Evolutionary conservation across 2,113 vertebrate genomes (phyloP), one percentile per base, ranked within the genome.

Genomic region (Pelvicachromis taeniatus): DNA sequence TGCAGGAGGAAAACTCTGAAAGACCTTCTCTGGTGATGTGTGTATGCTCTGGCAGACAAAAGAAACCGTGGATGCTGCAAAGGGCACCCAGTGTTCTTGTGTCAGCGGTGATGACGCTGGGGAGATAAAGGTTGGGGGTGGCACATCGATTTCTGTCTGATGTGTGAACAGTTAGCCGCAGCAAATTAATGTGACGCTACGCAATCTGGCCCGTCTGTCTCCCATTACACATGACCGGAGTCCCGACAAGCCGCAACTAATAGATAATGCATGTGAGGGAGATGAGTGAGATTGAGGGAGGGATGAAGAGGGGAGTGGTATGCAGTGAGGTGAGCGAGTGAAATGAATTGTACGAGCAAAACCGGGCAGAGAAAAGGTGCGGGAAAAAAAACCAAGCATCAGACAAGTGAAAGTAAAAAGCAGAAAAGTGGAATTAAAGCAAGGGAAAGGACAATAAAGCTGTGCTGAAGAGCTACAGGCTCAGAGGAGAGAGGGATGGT

Each of bases 161-260:
- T 87, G 84, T 89, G 81, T 48, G 81, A 93, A 87, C 89, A 91
- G 90, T 93, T 93, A 94, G 87, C 91, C 90, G 55, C 83, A 6
- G 91, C 77, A 94, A 94, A 95, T 96, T 89, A 95, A 96, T 93
- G 93, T 81, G 91, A 89, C 52, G 75, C 89, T 58, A 61, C 53
- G 80, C 87, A 89, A 95, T 93, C 93, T 81, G 86, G 85, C 85
- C 85, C 14, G 53, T 88, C 87, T 90, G 93, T 94, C 94, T 95
- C 93, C 91, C 83, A 89, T 95, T 95, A 95, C 94, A 92, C 83
- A 45, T 63, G 82, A 88, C 86, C 12, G 80, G 87, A 89, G 91
- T 83, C 89, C 91, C 89, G 89, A 95, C 92, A 94, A 94, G 85
- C 90, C 83, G 87, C 88, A 54, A 85, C 86, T 92, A 90, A 95